Evolutionary conservation across 2,113 vertebrate species (phyloP).

Genomic region (Apteryx mantelli): DNA sequence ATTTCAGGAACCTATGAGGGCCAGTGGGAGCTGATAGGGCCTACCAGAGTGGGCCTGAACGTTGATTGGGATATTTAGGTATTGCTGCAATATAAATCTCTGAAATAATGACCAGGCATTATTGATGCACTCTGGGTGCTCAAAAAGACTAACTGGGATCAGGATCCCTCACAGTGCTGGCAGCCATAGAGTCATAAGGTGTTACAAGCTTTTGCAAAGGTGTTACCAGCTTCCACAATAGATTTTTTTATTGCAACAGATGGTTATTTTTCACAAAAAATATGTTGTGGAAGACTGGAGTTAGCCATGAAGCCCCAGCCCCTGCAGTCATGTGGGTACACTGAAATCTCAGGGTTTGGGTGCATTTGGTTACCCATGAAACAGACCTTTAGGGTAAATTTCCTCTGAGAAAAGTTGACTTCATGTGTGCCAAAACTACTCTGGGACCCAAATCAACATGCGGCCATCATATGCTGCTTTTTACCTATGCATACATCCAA

Average conservation of each 20-base stretch:
- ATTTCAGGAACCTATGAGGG: neutral
- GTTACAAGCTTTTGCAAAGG: neutral
- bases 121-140: neutral
- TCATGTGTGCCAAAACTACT: neutral
- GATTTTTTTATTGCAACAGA: neutral
- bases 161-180: rapidly evolving
- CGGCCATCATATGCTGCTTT: neutral
- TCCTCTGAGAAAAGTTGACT: neutral
- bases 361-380: neutral
- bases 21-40: neutral
- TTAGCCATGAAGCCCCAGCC: neutral
- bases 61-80: neutral
- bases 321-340: neutral
- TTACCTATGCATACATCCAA: neutral
- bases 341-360: neutral
- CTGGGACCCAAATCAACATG: neutral
- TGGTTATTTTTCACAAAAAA: neutral
- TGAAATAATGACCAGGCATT: neutral
- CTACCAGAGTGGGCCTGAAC: neutral
- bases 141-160: neutral
- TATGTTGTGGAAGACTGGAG: neutral
- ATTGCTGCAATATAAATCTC: neutral
- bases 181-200: neutral
- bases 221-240: neutral
- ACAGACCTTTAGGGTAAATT: neutral